Conservation (phyloP, 2,888 invertebrate genomes). For the Sclerodermus sp. region DNA sequence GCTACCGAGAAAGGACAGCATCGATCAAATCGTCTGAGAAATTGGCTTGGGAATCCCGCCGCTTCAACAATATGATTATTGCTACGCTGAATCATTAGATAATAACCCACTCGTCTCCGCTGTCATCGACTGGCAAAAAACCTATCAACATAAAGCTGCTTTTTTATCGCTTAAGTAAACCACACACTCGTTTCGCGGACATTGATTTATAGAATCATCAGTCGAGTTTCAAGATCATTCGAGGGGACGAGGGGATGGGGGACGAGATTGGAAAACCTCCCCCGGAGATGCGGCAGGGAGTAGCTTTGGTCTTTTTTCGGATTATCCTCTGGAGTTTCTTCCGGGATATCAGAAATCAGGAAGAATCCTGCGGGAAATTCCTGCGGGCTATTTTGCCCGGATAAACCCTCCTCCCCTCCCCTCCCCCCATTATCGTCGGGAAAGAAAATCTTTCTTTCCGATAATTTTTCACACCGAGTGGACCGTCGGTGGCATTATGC, state of each 20-base stretch:
- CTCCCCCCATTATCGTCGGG: conserved; percentile 15
- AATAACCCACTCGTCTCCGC: not conserved
- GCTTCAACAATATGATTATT: not conserved
- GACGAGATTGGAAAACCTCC: too few species aligned
- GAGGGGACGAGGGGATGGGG: too few species aligned
- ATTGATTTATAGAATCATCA: too few species aligned
- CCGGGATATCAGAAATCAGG: not conserved
- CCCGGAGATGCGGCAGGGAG: too few species aligned
- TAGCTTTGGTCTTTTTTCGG: too few species aligned
- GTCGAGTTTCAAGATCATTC: too few species aligned
- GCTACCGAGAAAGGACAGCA: conserved; percentile 26
- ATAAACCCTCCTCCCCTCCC: not conserved
- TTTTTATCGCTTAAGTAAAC: too few species aligned
- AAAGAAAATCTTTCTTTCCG: conserved; percentile 9
- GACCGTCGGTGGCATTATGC: conserved; percentile 18
- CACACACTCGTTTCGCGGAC: too few species aligned
- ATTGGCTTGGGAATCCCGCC: not conserved
- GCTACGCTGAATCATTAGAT: not conserved
- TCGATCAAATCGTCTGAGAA: conserved; percentile 25
- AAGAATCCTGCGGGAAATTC: not conserved
- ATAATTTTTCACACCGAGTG: not conserved
- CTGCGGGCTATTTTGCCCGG: too few species aligned
- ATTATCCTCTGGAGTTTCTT: too few species aligned
- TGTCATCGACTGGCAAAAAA: not conserved
- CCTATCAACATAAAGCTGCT: too few species aligned